Conservation (phyloP, 2,888 invertebrate species). For the Biston betularia region DNA sequence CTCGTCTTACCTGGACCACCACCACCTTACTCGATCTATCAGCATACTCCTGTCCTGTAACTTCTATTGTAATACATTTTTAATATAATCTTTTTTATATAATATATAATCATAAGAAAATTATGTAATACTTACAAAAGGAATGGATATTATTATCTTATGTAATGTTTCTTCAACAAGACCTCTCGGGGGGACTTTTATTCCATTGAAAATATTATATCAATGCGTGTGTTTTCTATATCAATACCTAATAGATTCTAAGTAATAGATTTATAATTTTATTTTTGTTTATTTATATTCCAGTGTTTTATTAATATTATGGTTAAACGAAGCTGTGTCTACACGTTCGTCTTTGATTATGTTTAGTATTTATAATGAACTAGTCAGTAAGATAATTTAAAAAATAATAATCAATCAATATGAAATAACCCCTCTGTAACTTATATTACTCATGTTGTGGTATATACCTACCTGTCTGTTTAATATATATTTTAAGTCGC, state of each 20-base stretch:
- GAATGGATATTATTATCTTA: neutral
- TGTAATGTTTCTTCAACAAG: constrained; percentile 1
- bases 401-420: constrained; percentile 39
- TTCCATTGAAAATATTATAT: constrained; percentile 24
- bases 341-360: constrained; percentile 37
- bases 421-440: constrained; percentile 35
- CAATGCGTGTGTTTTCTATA: constrained; percentile 31
- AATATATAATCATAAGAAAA: no score
- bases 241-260: constrained; percentile 37
- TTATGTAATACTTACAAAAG: no score
- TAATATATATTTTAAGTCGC: constrained; percentile 42
- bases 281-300: constrained; percentile 41
- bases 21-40: no score
- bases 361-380: constrained; percentile 70
- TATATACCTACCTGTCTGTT: constrained; percentile 27
- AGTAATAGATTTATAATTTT: constrained; percentile 31
- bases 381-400: constrained; percentile 79
- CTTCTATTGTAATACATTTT: no score
- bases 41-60: no score
- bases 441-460: constrained; percentile 29
- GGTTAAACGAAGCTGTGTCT: constrained; percentile 51
- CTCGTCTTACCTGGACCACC: no score
- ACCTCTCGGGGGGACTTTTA: constrained; percentile 19
- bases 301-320: constrained; percentile 41
- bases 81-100: no score